A percentile compares a stretch with the other conserved stretches of the same genome.
Conservation (phyloP, 2,113 vertebrate genomes). For the Bubo bubo region DNA sequence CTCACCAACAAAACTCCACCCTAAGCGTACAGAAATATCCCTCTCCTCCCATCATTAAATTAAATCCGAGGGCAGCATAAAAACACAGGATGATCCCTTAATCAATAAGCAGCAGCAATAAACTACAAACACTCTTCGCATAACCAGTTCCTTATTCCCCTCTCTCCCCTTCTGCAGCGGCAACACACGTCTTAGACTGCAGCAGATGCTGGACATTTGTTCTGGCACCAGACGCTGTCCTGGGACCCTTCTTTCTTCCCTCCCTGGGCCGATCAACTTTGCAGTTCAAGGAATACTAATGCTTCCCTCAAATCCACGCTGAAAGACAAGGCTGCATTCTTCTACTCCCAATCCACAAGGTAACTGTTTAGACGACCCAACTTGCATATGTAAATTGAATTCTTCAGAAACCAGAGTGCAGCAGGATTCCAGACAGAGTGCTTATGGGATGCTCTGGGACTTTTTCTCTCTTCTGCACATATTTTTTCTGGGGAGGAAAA, state of each 20-base stretch:
- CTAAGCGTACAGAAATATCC: not conserved
- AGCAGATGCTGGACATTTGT: constrained; percentile 80
- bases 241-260: constrained; percentile 67
- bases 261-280: constrained; percentile 54
- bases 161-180: not conserved
- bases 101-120: constrained; percentile 6
- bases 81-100: not conserved
- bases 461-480: constrained; percentile 18
- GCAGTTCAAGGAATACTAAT: constrained; percentile 68
- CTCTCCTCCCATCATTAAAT: not conserved
- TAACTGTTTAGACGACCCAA: constrained; percentile 59
- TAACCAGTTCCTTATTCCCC: constrained; percentile 2
- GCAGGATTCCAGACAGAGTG: constrained; percentile 32
- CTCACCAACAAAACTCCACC: constrained; percentile 1
- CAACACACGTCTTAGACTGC: constrained; percentile 54
- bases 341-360: constrained; percentile 64
- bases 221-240: constrained; percentile 78
- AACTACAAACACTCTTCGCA: constrained; percentile 24
- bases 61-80: not conserved
- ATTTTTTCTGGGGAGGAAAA: constrained; percentile 60
- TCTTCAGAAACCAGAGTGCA: constrained; percentile 60
- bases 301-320: constrained; percentile 70
- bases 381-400: constrained; percentile 68
- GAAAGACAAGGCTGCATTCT: constrained; percentile 73
- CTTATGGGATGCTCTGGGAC: constrained; percentile 50